A percentile compares a stretch with the other conserved stretches of the same genome.
Conservation (phyloP, 2,113 vertebrate genomes). For the Eulacestoma nigropectus region DNA sequence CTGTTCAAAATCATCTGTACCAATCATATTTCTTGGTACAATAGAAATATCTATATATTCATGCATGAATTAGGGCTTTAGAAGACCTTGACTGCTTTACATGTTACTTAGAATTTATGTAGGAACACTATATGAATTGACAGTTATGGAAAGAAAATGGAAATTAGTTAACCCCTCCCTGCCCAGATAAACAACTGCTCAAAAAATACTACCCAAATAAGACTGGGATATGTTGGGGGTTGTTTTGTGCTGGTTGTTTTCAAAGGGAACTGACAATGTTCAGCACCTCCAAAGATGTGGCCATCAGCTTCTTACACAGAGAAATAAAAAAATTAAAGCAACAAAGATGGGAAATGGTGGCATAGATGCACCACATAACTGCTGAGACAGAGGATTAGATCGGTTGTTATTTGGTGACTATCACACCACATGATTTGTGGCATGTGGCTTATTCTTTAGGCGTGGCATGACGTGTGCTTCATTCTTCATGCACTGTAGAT, state of each 20-base stretch:
- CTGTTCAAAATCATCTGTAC: background rate
- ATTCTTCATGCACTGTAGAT: background rate
- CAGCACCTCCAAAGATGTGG: background rate
- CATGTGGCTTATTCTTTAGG: background rate
- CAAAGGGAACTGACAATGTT: background rate
- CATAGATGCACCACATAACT: background rate
- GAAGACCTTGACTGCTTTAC: background rate
- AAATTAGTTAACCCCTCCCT: background rate
- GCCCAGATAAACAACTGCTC: background rate
- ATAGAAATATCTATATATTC: background rate
- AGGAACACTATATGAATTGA: background rate
- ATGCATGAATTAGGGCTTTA: background rate
- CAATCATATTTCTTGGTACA: background rate
- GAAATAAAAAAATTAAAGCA: background rate
- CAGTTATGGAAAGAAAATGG: background rate
- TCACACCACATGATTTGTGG: background rate
- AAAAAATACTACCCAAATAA: background rate
- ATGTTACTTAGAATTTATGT: background rate
- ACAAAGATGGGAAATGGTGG: background rate
- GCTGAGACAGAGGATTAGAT: background rate
- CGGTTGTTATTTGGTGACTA: background rate
- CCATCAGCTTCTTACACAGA: background rate
- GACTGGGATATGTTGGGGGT: background rate
- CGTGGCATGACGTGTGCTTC: background rate
- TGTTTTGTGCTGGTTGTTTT: background rate